These are phyloP conservation scores for Megaleporinus macrocephalus DNA, from an alignment of 2,113 vertebrate species.

Conservation along the genomic window DNA sequence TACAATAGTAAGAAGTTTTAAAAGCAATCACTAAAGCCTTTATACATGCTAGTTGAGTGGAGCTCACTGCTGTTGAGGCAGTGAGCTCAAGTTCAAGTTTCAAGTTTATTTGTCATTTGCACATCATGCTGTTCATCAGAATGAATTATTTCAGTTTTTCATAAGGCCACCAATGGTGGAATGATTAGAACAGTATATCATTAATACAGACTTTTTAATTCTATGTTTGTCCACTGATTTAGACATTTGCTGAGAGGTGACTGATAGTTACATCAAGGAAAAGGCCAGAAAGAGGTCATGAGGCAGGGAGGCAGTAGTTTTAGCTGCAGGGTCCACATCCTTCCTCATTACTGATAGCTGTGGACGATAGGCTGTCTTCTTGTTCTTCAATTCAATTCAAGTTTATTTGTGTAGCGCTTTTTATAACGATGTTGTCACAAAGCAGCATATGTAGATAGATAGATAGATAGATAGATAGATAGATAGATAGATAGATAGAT, in stretches of 20 bases:
- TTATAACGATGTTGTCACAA: no score
- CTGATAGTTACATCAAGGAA: slow-evolving; percentile 21
- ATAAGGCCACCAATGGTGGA: neutral
- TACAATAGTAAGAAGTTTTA: neutral
- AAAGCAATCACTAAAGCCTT: no score
- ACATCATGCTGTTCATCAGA: no score
- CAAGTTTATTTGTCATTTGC: no score
- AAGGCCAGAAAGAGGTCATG: slow-evolving; percentile 20
- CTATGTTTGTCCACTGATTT: neutral
- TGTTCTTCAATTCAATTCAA: no score
- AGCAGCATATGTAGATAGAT: no score
- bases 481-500: no score
- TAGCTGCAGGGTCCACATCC: slow-evolving; percentile 14
- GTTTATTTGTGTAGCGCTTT: no score
- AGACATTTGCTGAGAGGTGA: neutral
- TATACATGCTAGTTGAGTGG: no score
- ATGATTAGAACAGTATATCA: neutral
- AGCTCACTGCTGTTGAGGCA: no score
- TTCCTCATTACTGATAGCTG: neutral
- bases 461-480: no score
- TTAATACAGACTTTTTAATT: neutral
- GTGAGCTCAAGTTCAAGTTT: no score
- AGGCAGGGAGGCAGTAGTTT: slow-evolving; percentile 3
- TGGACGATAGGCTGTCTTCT: neutral
- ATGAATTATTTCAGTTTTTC: neutral